phyloP scores from a whole-genome alignment of 2,113 vertebrate genomes.

The Mionectes macconnelli region DNA sequence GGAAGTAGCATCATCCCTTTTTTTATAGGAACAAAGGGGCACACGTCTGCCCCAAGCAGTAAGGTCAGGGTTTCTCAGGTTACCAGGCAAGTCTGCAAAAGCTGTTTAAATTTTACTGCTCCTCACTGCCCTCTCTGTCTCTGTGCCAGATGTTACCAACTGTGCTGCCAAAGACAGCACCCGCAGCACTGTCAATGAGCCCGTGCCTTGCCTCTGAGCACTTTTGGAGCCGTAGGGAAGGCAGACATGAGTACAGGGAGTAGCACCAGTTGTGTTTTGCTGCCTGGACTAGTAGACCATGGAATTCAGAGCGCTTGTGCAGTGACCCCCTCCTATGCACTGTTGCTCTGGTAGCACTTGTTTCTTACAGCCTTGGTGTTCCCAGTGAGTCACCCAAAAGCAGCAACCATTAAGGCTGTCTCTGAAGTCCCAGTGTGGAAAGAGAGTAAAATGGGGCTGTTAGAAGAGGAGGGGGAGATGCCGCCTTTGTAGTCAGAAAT shows the following conservation, averaged over 20 bases:
- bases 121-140: background rate
- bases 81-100: background rate
- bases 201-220: rapidly evolving
- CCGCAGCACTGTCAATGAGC: rapidly evolving
- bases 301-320: background rate
- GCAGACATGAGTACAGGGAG: background rate
- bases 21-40: background rate
- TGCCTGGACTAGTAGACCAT: background rate
- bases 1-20: background rate
- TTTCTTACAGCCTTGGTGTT: background rate
- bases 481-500: background rate
- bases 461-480: background rate
- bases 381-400: background rate
- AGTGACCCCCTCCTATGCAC: background rate
- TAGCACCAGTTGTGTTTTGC: rapidly evolving
- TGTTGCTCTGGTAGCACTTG: background rate
- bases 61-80: background rate
- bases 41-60: background rate
- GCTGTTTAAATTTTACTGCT: background rate
- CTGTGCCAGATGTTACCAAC: background rate
- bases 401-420: background rate
- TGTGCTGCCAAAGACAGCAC: background rate
- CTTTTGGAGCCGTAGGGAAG: rapidly evolving
- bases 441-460: background rate
- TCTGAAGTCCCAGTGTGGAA: background rate